phyloP scores from a whole-genome alignment of 2,888 invertebrate genomes.

The Synanthedon myopaeformis region DNA sequence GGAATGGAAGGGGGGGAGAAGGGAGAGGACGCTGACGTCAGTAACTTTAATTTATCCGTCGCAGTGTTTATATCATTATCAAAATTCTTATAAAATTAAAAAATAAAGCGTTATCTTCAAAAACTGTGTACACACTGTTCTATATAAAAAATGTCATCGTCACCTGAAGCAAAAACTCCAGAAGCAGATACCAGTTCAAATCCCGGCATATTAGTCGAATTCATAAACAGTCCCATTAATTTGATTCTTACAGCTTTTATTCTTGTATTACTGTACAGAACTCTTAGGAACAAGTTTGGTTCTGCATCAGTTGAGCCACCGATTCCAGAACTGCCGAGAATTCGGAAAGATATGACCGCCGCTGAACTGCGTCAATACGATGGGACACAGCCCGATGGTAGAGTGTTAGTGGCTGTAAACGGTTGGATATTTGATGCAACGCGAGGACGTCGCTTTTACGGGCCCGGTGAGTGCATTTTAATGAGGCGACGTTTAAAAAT shows the following conservation, averaged over 20 bases:
- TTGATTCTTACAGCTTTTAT: constrained; percentile 73
- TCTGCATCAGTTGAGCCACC: constrained; percentile 30
- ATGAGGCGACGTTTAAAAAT: constrained; percentile 40
- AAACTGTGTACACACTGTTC: constrained; percentile 6
- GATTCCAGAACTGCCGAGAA: constrained; percentile 74
- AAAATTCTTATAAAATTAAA: constrained; percentile 21
- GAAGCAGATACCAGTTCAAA: constrained; percentile 30
- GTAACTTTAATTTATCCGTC: constrained; percentile 30
- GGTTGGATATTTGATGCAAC: constrained; percentile 97
- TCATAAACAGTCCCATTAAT: constrained; percentile 75
- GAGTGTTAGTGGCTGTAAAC: constrained; percentile 93
- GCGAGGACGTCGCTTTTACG: constrained; percentile 90
- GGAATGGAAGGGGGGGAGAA: constrained; percentile 1
- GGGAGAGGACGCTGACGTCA: constrained; percentile 34
- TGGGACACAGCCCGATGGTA: constrained; percentile 86
- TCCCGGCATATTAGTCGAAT: constrained; percentile 55
- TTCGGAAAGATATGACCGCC: constrained; percentile 90
- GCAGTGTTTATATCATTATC: constrained; percentile 12
- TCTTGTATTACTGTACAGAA: constrained; percentile 75
- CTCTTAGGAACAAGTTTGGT: constrained; percentile 62
- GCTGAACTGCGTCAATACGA: constrained; percentile 88
- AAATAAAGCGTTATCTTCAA: constrained; percentile 14
- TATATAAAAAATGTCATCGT: constrained; percentile 35
- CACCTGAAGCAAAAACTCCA: constrained; percentile 33
- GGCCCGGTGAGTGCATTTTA: constrained; percentile 80